Percentiles rank a stretch among this genome's conserved stretches.
phyloP scores from a whole-genome alignment of 1,140 invertebrate species.

The Leptestheria dahalacensis region DNA sequence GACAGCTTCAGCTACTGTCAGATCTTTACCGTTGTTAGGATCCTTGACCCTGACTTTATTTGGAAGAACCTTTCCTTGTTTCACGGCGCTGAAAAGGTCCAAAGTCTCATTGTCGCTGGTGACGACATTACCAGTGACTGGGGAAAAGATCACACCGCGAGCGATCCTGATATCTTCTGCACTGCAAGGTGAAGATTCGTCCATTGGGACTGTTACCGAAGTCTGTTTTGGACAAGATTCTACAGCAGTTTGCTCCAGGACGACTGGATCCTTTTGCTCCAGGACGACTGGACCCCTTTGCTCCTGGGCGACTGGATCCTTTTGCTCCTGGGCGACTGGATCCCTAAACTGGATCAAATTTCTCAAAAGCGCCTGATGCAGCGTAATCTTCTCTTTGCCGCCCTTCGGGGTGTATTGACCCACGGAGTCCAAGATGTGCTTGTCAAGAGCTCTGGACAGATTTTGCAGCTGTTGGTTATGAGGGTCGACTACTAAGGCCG shows the following conservation, averaged over 20 bases:
- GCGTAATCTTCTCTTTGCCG: constrained; percentile 40
- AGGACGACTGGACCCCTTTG: no score
- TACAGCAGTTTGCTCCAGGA: no score
- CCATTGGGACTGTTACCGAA: no score
- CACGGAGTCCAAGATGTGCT: constrained; percentile 55
- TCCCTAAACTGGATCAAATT: constrained; percentile 37
- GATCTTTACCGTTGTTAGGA: constrained; percentile 47
- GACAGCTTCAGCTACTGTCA: constrained; percentile 60
- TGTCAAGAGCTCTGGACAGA: constrained; percentile 55
- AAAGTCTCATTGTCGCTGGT: constrained; percentile 42
- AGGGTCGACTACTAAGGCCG: constrained; percentile 59
- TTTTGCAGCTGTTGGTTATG: constrained; percentile 49
- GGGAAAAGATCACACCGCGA: constrained; percentile 55
- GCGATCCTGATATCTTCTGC: constrained; percentile 37
- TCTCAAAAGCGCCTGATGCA: constrained; percentile 62
- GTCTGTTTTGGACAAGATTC: no score
- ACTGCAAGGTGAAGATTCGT: not conserved
- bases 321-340: not conserved
- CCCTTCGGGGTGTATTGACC: constrained; percentile 47
- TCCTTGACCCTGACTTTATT: constrained; percentile 58
- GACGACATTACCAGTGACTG: constrained; percentile 50
- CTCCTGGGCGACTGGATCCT: constrained; percentile 12
- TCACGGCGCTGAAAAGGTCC: constrained; percentile 49
- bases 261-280: no score
- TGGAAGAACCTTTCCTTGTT: constrained; percentile 45